Base-by-base conservation (phyloP, 2,888 invertebrate species). In the Muschampia plurimacula region DNA sequence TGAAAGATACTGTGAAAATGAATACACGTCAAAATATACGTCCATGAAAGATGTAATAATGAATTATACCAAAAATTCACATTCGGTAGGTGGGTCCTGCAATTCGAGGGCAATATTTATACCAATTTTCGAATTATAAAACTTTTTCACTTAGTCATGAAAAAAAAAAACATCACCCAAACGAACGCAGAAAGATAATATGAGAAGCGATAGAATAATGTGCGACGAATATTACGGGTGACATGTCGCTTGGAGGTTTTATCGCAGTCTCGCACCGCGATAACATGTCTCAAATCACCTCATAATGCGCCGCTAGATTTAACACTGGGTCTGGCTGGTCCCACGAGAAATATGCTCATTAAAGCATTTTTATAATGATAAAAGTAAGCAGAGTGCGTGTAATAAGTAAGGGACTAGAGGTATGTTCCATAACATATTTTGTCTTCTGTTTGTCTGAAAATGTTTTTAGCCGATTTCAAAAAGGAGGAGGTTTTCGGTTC, bases 221-320 rank as follows among this genome's bases (percentile, higher is more conserved):
- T 72, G 49, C 62, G 66, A 62, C 12, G 72, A 67, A 72, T 71
- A 71, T 71, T 71, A 59, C 71, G 60, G 66, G 66, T 65, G 66
- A 55, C 67, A 70, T 65, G 65, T 70, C 70, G 59, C 62, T 62
- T 55, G 55, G 55, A 55, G 55, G 67, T 52, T 28, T 72, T 72
- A 72, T 72, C 67, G 62, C 55, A 55, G 62, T 41, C 55, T 67
- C 60, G 22, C 52, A 67, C 52, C 52, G 62, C 72, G 72, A 72
- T 72, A 72, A 72, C 67, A 63, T 63, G 72, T 63, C 72, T 67
- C 52, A 67, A 72, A 72, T 72, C 67, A 62, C 67, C 60, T 67
- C 72, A 67, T 72, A 72, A 72, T 67, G 67, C 60, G 72, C 62
- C 66, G 67, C 72, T 67, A 72, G 72, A 72, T 72, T 72, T 72